Evolutionary conservation across 2,888 invertebrate genomes (phyloP), one percentile per base, ranked within the genome.

Genomic region (Drosophila diplacantha): DNA sequence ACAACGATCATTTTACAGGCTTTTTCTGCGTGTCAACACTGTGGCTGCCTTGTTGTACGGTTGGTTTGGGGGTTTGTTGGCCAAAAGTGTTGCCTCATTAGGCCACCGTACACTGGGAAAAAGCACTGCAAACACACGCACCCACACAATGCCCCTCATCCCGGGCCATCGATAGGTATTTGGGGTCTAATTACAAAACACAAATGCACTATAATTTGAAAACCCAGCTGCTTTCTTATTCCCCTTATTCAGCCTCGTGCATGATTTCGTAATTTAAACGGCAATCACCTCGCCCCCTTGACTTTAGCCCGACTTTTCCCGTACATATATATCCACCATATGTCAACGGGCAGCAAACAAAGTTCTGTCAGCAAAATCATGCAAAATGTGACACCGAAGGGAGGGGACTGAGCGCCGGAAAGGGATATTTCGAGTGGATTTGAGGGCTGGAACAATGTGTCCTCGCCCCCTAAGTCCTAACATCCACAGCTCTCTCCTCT

Each of bases 201-300:
- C 80, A 79, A 77, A 75, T 75, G 76, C 65, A 72, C 74, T 64
- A 79, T 79, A 81, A 82, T 75, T 77, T 79, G 67, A 55, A 56
- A 59, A 49, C 39, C 51, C 39, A 38, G 39, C n/a, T 31, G 51
- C 59, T 22, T 20, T 26, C 49, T 20, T 31, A 3, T 38, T 43
- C 20, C 55, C 41, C 16, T 26, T 22, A 24, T 44, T 54, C 81
- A 72, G 49, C 66, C 75, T 63, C 75, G 72, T 75, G 76, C 70
- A 75, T 82, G 70, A 82, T 74, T 77, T 74, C 51, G 77, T 76
- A 77, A 82, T 77, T 82, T 77, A 77, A 77, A 76, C 80, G 74
- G 72, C 72, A 76, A 75, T 75, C 80, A 74, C 26, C 51, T n/a
- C 22, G 34, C 9, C n/a, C 35, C 41, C 22, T 22, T 14, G 39